A percentile compares a stretch with the other conserved stretches of the same genome.
These are phyloP conservation scores for Chondrilla cf. caribensis DNA, from an alignment of 37 sponge, comb jelly and placozoan species.

Conservation along the genomic window DNA sequence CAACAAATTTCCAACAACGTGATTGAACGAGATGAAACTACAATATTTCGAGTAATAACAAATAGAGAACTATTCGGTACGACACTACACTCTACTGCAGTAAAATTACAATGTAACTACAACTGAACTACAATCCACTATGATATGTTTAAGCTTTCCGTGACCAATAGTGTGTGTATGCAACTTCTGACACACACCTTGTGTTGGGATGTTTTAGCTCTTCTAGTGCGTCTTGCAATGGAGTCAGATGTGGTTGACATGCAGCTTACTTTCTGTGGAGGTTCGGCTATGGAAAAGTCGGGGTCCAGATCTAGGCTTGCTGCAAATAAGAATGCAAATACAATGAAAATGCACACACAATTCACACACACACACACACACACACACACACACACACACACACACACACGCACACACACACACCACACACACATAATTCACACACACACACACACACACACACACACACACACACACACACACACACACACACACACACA, in stretches of 20 bases:
- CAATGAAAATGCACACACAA: not conserved
- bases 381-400: not conserved
- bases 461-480: not conserved
- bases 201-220: no score
- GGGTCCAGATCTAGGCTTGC: conserved; percentile 16
- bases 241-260: no score
- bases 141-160: no score
- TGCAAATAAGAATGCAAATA: not conserved
- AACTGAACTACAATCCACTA: no score
- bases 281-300: not conserved
- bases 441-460: not conserved
- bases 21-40: no score
- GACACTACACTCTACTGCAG: no score
- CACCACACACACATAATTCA: conserved; percentile 2
- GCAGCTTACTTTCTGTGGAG: no score
- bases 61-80: no score
- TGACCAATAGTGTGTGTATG: not conserved
- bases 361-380: not conserved
- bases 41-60: no score
- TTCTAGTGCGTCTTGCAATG: no score
- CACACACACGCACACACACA: not conserved
- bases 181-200: not conserved
- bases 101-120: no score
- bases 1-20: no score
- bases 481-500: not conserved